Base-by-base conservation (phyloP, 2,113 vertebrate genomes). In the Callipepla californica region DNA sequence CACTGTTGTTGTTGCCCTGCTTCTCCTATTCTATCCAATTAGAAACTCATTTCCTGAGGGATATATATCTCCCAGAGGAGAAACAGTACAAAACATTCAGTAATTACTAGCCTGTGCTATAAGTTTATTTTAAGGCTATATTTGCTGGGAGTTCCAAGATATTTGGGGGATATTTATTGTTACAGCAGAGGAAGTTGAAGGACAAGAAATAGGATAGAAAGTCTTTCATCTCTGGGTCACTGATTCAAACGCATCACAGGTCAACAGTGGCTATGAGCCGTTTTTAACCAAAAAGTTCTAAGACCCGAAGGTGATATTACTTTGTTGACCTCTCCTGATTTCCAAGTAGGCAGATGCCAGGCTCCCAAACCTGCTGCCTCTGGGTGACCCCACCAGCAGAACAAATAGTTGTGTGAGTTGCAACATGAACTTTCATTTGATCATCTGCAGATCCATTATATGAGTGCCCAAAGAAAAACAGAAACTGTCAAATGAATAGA, bases 11-110 rank as follows among this genome's bases (percentile, higher is more conserved):
- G 36, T 55, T 93, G 93, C 75, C 42, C 55, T 77, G 72, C 82
- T 93, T 92, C 91, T 96, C 66, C 66, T 76, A 74, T 96, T 58
- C 70, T 73, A 70, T 87, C 67, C 91, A 94, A 94, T 96, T 96
- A 94, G 89, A 95, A 94, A 77, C 53, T 95, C 95, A 93, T 96
- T 96, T 96, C 96, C 96, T 96, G 94, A 96, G 91, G 95, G 92
- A 96, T 87, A 91, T 50, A 70, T 17, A 9, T 85, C 75, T 95
- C 95, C 74, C 92, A 10, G 87, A 94, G 84, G 87, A 87, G 84
- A 95, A 96, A 94, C 91, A 95, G 89, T 93, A 95, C 94, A 94
- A 94, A 94, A 92, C 94, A 89, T 87, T 87, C 2, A 0, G 74
- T 93, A 95, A 96, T 91, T 85, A 76, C 87, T 76, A 91, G 72